Evolutionary conservation across 2,888 invertebrate species (phyloP).

Genomic region (Griposia aprilina): DNA sequence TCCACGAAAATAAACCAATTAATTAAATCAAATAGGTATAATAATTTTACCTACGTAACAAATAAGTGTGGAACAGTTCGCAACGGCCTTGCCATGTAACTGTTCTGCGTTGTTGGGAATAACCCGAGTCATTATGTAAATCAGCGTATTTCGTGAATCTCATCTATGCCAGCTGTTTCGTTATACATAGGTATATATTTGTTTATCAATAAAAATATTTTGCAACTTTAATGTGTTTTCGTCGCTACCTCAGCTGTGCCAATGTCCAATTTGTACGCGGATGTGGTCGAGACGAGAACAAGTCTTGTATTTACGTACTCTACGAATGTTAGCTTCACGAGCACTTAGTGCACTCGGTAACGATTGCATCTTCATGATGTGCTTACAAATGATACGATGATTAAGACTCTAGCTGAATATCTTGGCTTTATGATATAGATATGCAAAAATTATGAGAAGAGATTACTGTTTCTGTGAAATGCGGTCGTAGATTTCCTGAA

Average conservation of each 20-base stretch:
- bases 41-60: slow-evolving; percentile 51
- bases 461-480: neutral
- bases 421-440: slow-evolving; percentile 22
- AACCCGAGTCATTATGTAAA: slow-evolving; percentile 79
- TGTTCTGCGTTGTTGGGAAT: slow-evolving; percentile 76
- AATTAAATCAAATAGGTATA: slow-evolving; percentile 56
- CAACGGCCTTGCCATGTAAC: slow-evolving; percentile 82
- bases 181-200: slow-evolving; percentile 55
- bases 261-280: slow-evolving; percentile 63
- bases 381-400: slow-evolving; percentile 51
- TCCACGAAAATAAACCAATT: slow-evolving; percentile 55
- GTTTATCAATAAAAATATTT: slow-evolving; percentile 71
- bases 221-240: slow-evolving; percentile 61
- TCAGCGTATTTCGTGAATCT: slow-evolving; percentile 69
- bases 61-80: slow-evolving; percentile 51
- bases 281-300: slow-evolving; percentile 52
- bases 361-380: slow-evolving; percentile 37
- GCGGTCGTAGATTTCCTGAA: neutral
- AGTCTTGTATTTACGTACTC: slow-evolving; percentile 29
- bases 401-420: slow-evolving; percentile 24
- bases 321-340: slow-evolving; percentile 37
- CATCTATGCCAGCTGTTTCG: slow-evolving; percentile 74
- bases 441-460: slow-evolving; percentile 17
- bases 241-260: slow-evolving; percentile 40
- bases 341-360: slow-evolving; percentile 32